Base-by-base conservation (phyloP, 2,797 vertebrate genomes). In the Cuculus canorus region DNA sequence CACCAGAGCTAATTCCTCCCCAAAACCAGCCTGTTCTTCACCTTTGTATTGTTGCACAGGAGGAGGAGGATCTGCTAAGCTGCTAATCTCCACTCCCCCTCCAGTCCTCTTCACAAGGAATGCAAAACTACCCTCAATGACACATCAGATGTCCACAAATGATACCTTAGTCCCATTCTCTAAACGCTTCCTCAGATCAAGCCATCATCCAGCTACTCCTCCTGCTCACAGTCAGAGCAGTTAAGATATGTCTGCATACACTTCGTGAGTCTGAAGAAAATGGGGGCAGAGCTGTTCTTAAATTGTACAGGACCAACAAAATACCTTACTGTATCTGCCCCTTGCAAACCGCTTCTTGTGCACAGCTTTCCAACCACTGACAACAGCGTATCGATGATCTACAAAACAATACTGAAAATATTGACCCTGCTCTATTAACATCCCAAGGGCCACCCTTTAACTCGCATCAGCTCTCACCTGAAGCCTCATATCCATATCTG, bases 351-450 rank as follows among this genome's bases (percentile, higher is more conserved):
- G 68, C 45, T 56, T 66, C 23, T 5, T 45, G 25, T 9, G 9
- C 17, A 19, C 50, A 75, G 54, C 48, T 56, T 78, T 65, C 32
- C 25, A 95, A 76, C 69, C 52, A 71, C 86, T 89, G 61, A 83
- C 72, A 86, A 86, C 8, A 82, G 52, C 9, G 5, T 28, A 92
- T 76, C 65, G 84, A 50, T 59, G 88, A 75, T 57, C 33, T 33
- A 5, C 16, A 75, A 92, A 93, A 94, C 76, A 87, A 90, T 35
- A 80, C 37, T 2, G 5, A 52, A 93, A 88, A 78, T 48, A 96
- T 5, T 71, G 92, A 87, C 79, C 82, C 81, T 92, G 17, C 24
- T 37, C n/a, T 24, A 41, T 18, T 45, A 79, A 70, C 17, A 73
- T 8, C 71, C 56, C 79, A 61, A 61, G 47, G 35, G 11, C 10